Evolutionary conservation across 2,888 invertebrate species (phyloP).

Genomic region (Lottia gigantea): DNA sequence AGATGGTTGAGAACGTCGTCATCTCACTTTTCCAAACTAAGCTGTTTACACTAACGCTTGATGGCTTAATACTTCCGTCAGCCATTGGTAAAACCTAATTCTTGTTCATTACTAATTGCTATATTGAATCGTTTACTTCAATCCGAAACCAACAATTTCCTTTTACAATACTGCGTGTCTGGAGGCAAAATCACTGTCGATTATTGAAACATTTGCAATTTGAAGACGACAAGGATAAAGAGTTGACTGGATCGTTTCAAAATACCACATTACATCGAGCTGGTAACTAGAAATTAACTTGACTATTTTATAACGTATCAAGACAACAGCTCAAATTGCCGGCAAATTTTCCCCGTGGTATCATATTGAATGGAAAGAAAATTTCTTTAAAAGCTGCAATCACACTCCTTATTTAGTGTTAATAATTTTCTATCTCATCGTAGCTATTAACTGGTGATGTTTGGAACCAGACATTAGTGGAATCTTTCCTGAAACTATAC

Average conservation of each 20-base stretch:
- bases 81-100: background rate
- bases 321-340: constrained; percentile 6
- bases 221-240: constrained; percentile 16
- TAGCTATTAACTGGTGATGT: too few species aligned
- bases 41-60: constrained; percentile 18
- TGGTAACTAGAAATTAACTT: constrained; percentile 3
- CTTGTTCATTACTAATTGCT: constrained; percentile 18
- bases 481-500: too few species aligned
- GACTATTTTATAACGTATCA: background rate
- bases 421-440: constrained; percentile 3
- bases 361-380: background rate
- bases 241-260: background rate
- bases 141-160: constrained; percentile 23
- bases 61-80: constrained; percentile 10
- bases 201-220: constrained; percentile 11
- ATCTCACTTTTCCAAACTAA: constrained; percentile 7
- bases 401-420: background rate
- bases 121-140: constrained; percentile 23
- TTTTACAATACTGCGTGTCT: background rate
- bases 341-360: constrained; percentile 4
- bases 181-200: constrained; percentile 14
- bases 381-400: constrained; percentile 4
- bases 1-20: too few species aligned
- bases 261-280: background rate
- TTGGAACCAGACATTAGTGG: too few species aligned